These are phyloP conservation scores for Calosoma granatense DNA, from an alignment of 1,140 invertebrate genomes.

Conservation along the genomic window DNA sequence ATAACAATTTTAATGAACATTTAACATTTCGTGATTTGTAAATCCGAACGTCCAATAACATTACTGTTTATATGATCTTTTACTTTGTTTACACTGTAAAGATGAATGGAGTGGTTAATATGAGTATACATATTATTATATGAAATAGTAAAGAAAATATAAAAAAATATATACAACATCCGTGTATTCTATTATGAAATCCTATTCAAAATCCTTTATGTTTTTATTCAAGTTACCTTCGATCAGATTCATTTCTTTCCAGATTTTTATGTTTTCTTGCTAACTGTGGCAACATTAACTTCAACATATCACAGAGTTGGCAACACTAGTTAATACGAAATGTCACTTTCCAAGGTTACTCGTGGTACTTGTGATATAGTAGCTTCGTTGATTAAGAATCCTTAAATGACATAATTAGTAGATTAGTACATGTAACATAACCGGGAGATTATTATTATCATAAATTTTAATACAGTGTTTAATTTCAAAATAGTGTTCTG, in stretches of 20 bases:
- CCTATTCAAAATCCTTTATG: background rate
- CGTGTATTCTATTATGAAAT: background rate
- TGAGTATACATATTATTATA: background rate
- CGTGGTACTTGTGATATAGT: background rate
- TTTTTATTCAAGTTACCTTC: background rate
- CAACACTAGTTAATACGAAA: background rate
- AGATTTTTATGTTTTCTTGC: no score
- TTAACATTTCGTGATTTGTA: slow-evolving; percentile 6
- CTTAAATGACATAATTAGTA: no score
- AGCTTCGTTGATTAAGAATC: no score
- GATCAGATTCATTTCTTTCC: no score
- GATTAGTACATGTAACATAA: no score
- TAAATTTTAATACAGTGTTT: no score
- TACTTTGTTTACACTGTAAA: slow-evolving; percentile 8
- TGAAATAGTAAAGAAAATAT: background rate
- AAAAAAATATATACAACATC: background rate
- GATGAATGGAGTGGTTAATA: slow-evolving; percentile 1
- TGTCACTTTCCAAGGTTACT: background rate
- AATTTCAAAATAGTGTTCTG: no score
- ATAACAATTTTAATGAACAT: slow-evolving; percentile 6
- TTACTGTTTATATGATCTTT: slow-evolving; percentile 5
- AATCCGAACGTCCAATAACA: slow-evolving; percentile 4
- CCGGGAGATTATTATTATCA: no score
- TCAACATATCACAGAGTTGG: background rate
- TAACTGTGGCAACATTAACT: background rate